phyloP scores from a whole-genome alignment of 2,797 vertebrate species.

The Oophaga sylvatica region DNA sequence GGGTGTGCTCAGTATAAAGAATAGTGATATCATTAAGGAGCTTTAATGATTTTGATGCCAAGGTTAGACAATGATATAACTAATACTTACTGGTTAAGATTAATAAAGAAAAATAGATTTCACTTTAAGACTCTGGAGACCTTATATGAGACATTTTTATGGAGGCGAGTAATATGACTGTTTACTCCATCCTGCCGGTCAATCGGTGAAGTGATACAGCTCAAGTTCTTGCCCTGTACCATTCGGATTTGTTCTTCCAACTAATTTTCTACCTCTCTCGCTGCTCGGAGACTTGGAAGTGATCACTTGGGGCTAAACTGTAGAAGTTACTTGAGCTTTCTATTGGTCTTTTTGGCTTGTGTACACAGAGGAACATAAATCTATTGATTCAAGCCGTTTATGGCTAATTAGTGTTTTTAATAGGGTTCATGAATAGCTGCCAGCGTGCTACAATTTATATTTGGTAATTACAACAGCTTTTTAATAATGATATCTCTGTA shows the following conservation, averaged over 20 bases:
- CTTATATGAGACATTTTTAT: not conserved
- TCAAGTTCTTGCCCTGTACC: not conserved
- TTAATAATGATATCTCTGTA: slow-evolving; percentile 65
- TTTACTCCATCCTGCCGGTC: slow-evolving; percentile 13
- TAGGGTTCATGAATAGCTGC: slow-evolving; percentile 68
- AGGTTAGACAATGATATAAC: not conserved
- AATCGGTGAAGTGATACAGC: not conserved
- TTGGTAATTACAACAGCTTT: slow-evolving; percentile 68
- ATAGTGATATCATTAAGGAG: not conserved
- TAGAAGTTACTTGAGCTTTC: slow-evolving; percentile 9
- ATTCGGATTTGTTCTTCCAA: not conserved
- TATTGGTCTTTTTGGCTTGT: not conserved
- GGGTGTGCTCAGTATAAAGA: not conserved
- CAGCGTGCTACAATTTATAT: slow-evolving; percentile 66
- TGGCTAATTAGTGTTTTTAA: slow-evolving; percentile 66
- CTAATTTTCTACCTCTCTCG: not conserved
- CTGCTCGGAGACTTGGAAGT: slow-evolving; percentile 28
- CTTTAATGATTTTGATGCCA: not conserved
- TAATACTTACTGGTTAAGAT: not conserved
- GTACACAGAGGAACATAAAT: slow-evolving; percentile 11
- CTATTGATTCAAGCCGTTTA: slow-evolving; percentile 31
- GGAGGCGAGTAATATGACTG: not conserved
- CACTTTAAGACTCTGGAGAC: not conserved
- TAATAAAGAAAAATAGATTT: not conserved
- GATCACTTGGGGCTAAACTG: slow-evolving; percentile 17